These are phyloP conservation scores for Pocillopora meandrina DNA, from an alignment of 92 coral and sea anemone species.

Conservation along the genomic window DNA sequence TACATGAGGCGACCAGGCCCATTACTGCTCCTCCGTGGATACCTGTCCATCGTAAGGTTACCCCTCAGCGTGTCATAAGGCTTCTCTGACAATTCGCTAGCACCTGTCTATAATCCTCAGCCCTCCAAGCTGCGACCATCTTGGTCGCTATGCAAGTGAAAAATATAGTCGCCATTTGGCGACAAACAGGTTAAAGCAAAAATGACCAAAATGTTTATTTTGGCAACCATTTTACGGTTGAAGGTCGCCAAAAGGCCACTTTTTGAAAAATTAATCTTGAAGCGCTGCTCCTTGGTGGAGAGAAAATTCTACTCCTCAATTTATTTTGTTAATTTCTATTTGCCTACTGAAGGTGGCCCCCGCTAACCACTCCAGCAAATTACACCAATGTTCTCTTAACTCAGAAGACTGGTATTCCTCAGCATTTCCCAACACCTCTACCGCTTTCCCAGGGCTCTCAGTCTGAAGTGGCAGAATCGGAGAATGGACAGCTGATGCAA, in stretches of 20 bases:
- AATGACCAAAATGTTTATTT: not conserved
- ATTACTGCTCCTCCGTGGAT: constrained; percentile 6
- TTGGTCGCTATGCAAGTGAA: not conserved
- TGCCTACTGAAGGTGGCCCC: constrained; percentile 48
- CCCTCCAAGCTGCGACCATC: not conserved
- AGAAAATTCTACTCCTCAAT: not conserved
- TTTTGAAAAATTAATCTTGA: too few relatives aligned
- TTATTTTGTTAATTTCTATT: not conserved
- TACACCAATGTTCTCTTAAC: constrained; percentile 28
- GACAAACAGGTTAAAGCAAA: not conserved
- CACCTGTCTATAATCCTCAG: not conserved
- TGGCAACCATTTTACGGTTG: too few relatives aligned
- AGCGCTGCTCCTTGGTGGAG: too few relatives aligned
- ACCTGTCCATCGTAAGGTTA: not conserved
- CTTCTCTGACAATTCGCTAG: not conserved
- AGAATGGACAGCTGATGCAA: constrained; percentile 9
- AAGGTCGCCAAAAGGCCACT: too few relatives aligned
- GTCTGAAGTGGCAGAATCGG: constrained; percentile 18
- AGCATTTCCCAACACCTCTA: not conserved
- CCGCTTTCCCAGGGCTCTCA: constrained; percentile 28
- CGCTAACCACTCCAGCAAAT: constrained; percentile 39
- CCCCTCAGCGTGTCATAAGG: not conserved
- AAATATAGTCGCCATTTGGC: not conserved
- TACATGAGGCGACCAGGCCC: not conserved
- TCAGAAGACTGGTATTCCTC: constrained; percentile 35